phyloP scores from a whole-genome alignment of 30 jellyfish, hydroid and myxozoan genomes.

The Morbakka virulenta region DNA sequence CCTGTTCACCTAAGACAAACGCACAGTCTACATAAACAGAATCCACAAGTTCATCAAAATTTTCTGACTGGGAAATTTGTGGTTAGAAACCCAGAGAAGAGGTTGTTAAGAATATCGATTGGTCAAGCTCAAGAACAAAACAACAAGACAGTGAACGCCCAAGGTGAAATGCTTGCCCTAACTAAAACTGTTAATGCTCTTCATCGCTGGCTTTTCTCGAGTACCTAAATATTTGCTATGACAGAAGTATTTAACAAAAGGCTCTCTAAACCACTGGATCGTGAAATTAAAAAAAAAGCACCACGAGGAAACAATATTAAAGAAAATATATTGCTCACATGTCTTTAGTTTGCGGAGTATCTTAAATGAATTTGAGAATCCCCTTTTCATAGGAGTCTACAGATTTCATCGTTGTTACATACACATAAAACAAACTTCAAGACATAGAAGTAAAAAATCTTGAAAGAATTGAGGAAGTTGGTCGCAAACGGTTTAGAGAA shows the following conservation, averaged over 20 bases:
- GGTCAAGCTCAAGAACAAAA: constrained; percentile 46
- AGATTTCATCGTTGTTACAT: constrained; percentile 17
- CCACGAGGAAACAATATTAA: constrained; percentile 12
- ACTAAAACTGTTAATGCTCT: constrained; percentile 12
- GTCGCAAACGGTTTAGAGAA: constrained; percentile 44
- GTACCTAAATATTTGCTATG: background rate
- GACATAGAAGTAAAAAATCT: constrained; percentile 24
- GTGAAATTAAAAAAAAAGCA: background rate
- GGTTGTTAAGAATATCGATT: constrained; percentile 35
- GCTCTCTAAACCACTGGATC: background rate
- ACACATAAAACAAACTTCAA: constrained; percentile 15
- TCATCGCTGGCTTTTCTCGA: background rate
- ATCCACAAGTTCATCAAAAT: constrained; percentile 21
- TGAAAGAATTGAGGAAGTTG: constrained; percentile 36
- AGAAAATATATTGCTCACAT: constrained; percentile 2
- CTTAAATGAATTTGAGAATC: constrained; percentile 38
- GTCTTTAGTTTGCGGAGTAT: constrained; percentile 17
- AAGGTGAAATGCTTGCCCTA: constrained; percentile 26
- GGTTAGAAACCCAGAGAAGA: background rate
- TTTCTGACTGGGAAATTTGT: constrained; percentile 21
- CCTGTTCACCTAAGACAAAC: constrained; percentile 51
- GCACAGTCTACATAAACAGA: constrained; percentile 7
- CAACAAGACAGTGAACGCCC: constrained; percentile 19
- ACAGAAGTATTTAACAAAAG: background rate
- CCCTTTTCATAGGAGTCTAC: constrained; percentile 36